These are phyloP conservation scores for Myocastor coypus DNA, from an alignment of 2,113 vertebrate species.

Conservation along the genomic window DNA sequence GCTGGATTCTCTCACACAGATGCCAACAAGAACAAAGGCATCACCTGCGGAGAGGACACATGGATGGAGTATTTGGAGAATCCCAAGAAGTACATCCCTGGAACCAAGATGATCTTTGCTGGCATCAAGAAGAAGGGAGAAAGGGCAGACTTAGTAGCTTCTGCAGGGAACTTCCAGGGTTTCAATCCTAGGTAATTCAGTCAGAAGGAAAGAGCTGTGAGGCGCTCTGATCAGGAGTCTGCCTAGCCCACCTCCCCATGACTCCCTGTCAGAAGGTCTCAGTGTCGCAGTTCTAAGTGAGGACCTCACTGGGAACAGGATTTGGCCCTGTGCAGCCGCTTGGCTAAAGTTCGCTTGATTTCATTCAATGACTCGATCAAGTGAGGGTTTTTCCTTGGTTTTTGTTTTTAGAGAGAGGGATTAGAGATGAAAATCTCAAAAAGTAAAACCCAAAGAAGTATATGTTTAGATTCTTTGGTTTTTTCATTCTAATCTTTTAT, in stretches of 20 bases:
- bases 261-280: background rate
- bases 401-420: background rate
- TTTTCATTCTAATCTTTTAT: background rate
- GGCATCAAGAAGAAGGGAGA: too few relatives aligned
- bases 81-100: too few relatives aligned
- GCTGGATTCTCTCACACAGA: too few relatives aligned
- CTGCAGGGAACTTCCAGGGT: background rate
- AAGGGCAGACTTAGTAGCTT: background rate
- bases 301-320: background rate
- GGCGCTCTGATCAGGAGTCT: background rate
- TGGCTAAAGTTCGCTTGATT: background rate
- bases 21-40: too few relatives aligned
- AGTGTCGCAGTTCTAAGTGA: background rate
- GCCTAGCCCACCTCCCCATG: fast-evolving
- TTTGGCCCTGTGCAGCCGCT: background rate
- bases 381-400: background rate
- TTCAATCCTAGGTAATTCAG: background rate
- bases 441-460: background rate
- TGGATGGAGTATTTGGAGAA: too few relatives aligned
- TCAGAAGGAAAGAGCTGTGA: background rate
- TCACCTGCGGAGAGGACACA: too few relatives aligned
- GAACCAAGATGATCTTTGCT: too few relatives aligned
- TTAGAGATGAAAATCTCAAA: background rate
- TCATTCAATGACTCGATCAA: background rate
- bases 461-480: background rate